Base-by-base conservation (phyloP, 2,113 vertebrate genomes). In the Ovis canadensis region DNA sequence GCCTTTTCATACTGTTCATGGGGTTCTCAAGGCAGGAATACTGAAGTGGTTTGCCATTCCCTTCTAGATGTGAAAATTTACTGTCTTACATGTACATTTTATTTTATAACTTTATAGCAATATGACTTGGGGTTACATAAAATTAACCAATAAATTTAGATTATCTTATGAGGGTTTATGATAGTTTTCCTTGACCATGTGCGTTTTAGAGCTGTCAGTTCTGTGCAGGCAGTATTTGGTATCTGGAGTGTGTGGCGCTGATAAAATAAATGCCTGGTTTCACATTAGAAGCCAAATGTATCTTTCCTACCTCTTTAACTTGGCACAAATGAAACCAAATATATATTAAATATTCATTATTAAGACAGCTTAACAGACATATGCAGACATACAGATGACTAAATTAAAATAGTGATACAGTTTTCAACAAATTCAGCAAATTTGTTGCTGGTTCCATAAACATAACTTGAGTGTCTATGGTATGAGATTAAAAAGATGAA, bases 301-400 rank as follows among this genome's bases (percentile, higher is more conserved):
- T 95, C 45, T 91, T 89, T 96, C 14, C 43, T 81, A n/a, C n/a
- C 8, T 94, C 52, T 89, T 88, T 94, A 90, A 87, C 17, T 29
- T 87, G 59, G 10, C 67, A 86, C 3, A 92, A 52, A 52, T 71
- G 60, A 29, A 62, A 55, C 62, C 43, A 62, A 90, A 74, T 74
- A 48, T 74, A 14, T 78, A 23, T 78, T 62, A 43, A 94, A 57
- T 90, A 71, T 48, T 97, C 45, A 62, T 77, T 33, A 36, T 94
- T 62, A 43, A 57, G 10, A 77, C 52, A 78, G 40, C 14, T 88
- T 90, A 90, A 74, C 19, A 67, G 57, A 80, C n/a, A 48, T 59
- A 21, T 48, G 16, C 81, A 62, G 19, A 83, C 10, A 52, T 81
- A 74, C 11, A 86, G n/a, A 54, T 81, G 40, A 25, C 78, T 85